Evolutionary conservation across 2,797 vertebrate genomes (phyloP).

Genomic region (Notoglanidium macrostoma): DNA sequence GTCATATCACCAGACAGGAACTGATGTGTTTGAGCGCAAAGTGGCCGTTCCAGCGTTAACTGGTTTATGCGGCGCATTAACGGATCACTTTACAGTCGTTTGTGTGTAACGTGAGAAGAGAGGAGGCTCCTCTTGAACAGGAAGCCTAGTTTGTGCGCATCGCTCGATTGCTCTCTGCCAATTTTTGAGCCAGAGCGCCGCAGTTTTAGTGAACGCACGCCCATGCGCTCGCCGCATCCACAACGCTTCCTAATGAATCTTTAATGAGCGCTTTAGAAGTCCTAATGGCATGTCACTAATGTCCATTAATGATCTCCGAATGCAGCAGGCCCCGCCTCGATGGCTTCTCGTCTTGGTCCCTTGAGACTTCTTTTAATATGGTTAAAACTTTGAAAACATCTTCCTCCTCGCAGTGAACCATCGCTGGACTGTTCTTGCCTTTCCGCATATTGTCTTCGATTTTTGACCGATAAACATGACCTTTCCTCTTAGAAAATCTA

Average conservation of each 20-base stretch:
- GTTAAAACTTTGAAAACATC: conserved; percentile 89
- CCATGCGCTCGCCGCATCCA: conserved; percentile 78
- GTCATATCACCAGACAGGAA: conserved; percentile 62
- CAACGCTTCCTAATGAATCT: conserved; percentile 90
- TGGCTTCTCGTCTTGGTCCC: conserved; percentile 83
- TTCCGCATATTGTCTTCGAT: conserved; percentile 49
- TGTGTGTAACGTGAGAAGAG: conserved; percentile 86
- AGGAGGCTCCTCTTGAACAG: conserved; percentile 80
- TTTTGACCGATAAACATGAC: conserved; percentile 79
- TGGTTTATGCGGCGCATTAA: conserved; percentile 78
- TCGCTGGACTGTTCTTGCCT: conserved; percentile 46
- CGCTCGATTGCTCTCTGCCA: conserved; percentile 66
- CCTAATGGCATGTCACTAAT: conserved; percentile 98
- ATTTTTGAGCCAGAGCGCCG: conserved; percentile 71
- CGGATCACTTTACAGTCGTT: conserved; percentile 89
- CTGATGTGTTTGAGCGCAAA: conserved; percentile 69
- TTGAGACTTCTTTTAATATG: conserved; percentile 90
- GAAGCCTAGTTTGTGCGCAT: conserved; percentile 72
- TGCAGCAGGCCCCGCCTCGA: conserved; percentile 89
- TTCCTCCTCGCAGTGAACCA: conserved; percentile 62
- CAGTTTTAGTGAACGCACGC: conserved; percentile 72
- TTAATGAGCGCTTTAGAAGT: conserved; percentile 95
- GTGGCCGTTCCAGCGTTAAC: conserved; percentile 74
- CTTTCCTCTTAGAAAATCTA: conserved; percentile 91
- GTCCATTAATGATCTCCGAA: conserved; percentile 97